These are phyloP conservation scores for Tipula helvola DNA, from an alignment of 2,888 invertebrate genomes.

Conservation along the genomic window DNA sequence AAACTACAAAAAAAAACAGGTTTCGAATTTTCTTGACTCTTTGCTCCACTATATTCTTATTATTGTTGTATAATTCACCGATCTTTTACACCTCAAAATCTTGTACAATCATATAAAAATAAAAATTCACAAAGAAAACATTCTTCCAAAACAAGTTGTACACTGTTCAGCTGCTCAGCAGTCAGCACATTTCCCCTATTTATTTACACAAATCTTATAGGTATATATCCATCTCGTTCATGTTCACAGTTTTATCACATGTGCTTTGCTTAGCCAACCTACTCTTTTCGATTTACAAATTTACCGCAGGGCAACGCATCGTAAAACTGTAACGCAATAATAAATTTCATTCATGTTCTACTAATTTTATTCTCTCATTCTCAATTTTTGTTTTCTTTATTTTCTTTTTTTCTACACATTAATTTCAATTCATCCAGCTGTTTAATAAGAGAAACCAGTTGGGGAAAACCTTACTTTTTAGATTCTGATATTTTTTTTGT, in stretches of 20 bases:
- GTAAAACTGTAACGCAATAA: neutral
- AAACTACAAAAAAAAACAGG: neutral
- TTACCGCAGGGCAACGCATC: neutral
- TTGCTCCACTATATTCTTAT: neutral
- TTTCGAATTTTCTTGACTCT: neutral
- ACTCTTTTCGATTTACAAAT: neutral
- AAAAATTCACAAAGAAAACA: neutral
- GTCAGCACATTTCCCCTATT: neutral
- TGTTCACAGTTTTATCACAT: neutral
- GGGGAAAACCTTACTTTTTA: neutral
- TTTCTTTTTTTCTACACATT: neutral
- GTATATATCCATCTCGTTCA: neutral
- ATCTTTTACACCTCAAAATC: neutral
- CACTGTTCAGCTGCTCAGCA: neutral
- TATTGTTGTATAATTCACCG: neutral
- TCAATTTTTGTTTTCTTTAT: neutral
- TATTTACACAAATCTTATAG: neutral
- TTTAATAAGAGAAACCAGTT: neutral
- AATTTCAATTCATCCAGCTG: neutral
- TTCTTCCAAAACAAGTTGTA: neutral
- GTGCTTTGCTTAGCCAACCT: too few relatives aligned
- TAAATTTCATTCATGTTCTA: neutral
- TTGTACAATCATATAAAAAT: neutral
- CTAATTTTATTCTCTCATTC: neutral
- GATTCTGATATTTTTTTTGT: neutral